These are phyloP conservation scores for Mastigias papua DNA, from an alignment of 30 jellyfish, hydroid and myxozoan genomes.

Conservation along the genomic window DNA sequence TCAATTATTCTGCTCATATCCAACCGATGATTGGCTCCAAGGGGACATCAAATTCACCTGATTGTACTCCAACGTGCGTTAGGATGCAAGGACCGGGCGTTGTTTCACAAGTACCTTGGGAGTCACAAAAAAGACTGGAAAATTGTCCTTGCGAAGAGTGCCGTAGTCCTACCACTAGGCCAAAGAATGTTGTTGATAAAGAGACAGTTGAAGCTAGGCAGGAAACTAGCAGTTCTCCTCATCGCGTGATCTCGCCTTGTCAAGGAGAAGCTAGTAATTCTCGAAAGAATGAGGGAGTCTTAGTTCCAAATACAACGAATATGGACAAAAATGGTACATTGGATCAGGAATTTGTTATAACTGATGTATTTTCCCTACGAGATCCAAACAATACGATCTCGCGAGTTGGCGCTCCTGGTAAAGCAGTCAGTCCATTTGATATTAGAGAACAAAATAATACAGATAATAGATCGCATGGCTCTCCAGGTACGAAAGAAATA, in stretches of 20 bases:
- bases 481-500: neutral
- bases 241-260: neutral
- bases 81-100: constrained; percentile 19
- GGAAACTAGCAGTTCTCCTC: neutral
- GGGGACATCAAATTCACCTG: neutral
- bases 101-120: constrained; percentile 11
- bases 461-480: neutral
- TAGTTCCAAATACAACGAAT: neutral
- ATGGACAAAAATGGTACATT: neutral
- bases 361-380: constrained; percentile 46
- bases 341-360: constrained; percentile 20
- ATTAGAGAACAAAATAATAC: neutral
- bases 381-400: neutral
- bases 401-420: neutral
- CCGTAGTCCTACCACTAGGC: neutral
- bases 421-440: neutral
- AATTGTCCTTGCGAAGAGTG: constrained; percentile 61
- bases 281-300: neutral
- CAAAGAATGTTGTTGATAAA: neutral
- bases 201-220: neutral
- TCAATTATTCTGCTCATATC: neutral
- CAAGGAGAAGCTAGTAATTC: neutral
- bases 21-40: neutral
- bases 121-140: neutral
- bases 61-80: neutral